Evolutionary conservation across 2,113 vertebrate species (phyloP).

Genomic region (Mirza zaza): DNA sequence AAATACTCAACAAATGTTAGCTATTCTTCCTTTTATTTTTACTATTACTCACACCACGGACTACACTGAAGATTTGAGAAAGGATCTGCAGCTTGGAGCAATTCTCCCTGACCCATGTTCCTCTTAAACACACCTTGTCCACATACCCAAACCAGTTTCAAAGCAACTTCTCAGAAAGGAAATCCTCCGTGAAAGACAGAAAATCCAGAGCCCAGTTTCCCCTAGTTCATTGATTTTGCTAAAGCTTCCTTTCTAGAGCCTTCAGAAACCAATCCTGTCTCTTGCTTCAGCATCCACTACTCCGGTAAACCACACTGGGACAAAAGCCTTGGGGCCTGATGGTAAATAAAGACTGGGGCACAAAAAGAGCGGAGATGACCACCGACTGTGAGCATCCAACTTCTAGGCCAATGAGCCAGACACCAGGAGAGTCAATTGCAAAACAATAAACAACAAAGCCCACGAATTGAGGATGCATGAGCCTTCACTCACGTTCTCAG

Average conservation of each 20-base stretch:
- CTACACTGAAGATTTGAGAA: background rate
- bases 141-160: background rate
- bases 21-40: no score
- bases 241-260: slow-evolving; percentile 19
- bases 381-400: background rate
- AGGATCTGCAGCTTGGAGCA: background rate
- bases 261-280: slow-evolving; percentile 23
- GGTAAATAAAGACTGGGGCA: background rate
- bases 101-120: background rate
- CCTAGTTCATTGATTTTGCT: background rate
- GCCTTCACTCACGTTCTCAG: background rate
- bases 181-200: background rate
- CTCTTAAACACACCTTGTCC: background rate
- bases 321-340: background rate
- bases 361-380: background rate
- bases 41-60: background rate
- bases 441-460: background rate
- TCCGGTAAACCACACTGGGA: background rate
- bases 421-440: background rate
- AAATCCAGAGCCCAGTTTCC: background rate
- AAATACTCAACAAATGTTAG: background rate
- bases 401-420: background rate
- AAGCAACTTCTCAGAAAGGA: slow-evolving; percentile 11
- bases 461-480: background rate
- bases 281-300: background rate